Percentiles rank a stretch among this genome's conserved stretches.
phyloP scores from a whole-genome alignment of 2,797 vertebrate genomes.

The Gymnoscopelus microlampas region DNA sequence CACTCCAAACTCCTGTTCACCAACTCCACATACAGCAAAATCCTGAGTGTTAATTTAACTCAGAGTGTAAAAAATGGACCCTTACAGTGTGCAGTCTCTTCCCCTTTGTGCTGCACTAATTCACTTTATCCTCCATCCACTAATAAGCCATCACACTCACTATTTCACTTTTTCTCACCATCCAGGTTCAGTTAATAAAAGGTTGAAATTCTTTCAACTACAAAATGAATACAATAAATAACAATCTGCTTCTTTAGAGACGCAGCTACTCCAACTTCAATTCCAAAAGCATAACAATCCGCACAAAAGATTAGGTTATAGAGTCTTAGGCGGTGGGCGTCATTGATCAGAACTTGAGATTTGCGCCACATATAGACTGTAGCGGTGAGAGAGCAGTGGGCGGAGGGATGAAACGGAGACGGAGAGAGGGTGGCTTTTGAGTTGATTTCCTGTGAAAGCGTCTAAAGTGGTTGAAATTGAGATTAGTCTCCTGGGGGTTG shows the following conservation, averaged over 20 bases:
- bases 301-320: slow-evolving; percentile 25
- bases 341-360: slow-evolving; percentile 62
- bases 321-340: slow-evolving; percentile 24
- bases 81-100: neutral
- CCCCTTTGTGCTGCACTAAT: neutral
- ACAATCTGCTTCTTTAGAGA: no score
- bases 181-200: neutral
- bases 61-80: no score
- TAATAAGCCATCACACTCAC: slow-evolving; percentile 7
- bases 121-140: neutral
- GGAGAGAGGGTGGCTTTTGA: slow-evolving; percentile 42
- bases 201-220: neutral
- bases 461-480: slow-evolving; percentile 57
- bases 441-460: slow-evolving; percentile 66
- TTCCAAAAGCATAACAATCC: slow-evolving; percentile 2
- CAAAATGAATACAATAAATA: no score
- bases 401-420: slow-evolving; percentile 21
- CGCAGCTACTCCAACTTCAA: no score
- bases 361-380: slow-evolving; percentile 48
- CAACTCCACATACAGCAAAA: slow-evolving; percentile 7
- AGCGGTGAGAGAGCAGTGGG: slow-evolving; percentile 24
- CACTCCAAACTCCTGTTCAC: slow-evolving; percentile 43
- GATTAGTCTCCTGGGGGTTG: slow-evolving; percentile 63
- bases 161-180: slow-evolving; percentile 15
- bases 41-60: no score